Percentiles rank a stretch among this genome's conserved stretches.
Conservation (phyloP, 2,113 vertebrate genomes). For the Hypanus sabinus region DNA sequence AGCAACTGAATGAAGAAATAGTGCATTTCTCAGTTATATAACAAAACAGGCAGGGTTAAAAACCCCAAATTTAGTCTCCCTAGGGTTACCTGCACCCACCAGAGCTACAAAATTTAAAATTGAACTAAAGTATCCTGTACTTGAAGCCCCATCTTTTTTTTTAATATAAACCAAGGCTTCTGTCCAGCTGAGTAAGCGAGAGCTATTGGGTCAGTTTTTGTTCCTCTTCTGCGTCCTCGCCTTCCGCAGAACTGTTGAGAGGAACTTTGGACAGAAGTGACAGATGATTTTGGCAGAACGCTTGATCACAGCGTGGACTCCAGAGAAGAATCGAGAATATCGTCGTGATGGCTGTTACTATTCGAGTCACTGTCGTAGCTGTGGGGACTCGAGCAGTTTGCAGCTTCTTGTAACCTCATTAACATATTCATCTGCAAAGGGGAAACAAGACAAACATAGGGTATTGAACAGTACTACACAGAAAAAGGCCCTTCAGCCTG, state of each 20-base stretch:
- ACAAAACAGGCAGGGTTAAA: conserved; percentile 38
- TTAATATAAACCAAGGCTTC: conserved; percentile 46
- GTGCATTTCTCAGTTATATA: conserved; percentile 55
- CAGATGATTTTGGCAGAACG: conserved; percentile 4
- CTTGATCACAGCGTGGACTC: conserved; percentile 81
- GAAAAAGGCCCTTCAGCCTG: no score
- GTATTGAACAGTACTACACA: no score
- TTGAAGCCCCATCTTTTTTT: conserved; percentile 45
- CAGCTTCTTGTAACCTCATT: conserved; percentile 92
- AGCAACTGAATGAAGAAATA: conserved; percentile 61
- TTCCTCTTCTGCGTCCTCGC: not conserved
- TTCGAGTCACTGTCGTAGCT: conserved; percentile 97
- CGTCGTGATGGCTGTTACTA: conserved; percentile 91
- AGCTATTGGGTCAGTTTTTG: conserved; percentile 24
- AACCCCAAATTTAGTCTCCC: conserved; percentile 45
- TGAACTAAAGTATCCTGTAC: conserved; percentile 56
- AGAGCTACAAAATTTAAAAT: conserved; percentile 44
- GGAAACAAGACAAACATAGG: not conserved
- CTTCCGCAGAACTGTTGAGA: not conserved
- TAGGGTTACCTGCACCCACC: conserved; percentile 69
- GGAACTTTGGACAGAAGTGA: not conserved
- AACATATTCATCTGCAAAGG: conserved; percentile 89
- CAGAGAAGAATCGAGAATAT: conserved; percentile 85
- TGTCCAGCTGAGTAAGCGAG: conserved; percentile 43
- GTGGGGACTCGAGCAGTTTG: conserved; percentile 89